Evolutionary conservation across 1,140 invertebrate genomes (phyloP).

Genomic region (Aphidius ervi): DNA sequence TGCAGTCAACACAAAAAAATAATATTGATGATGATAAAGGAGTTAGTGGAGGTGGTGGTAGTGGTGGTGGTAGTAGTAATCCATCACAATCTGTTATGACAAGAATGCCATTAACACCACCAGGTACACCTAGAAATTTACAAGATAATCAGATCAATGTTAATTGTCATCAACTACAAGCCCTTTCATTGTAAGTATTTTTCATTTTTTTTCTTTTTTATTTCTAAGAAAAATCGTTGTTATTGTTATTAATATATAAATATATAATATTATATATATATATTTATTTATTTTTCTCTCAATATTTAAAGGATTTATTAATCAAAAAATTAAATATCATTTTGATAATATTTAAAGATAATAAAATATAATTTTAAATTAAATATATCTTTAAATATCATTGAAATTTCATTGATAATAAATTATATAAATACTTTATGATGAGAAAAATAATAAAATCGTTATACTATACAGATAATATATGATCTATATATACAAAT

Average conservation of each 20-base stretch:
- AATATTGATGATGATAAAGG: slow-evolving; percentile 24
- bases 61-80: slow-evolving; percentile 24
- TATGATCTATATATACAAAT: too few species aligned
- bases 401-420: too few species aligned
- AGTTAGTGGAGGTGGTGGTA: slow-evolving; percentile 30
- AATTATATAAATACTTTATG: too few species aligned
- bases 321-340: too few species aligned
- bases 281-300: slow-evolving; percentile 6
- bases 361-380: too few species aligned
- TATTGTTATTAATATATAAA: slow-evolving; percentile 18
- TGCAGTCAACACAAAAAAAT: slow-evolving; percentile 19
- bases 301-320: too few species aligned
- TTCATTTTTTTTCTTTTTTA: too few species aligned
- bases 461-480: too few species aligned
- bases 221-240: neutral
- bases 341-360: too few species aligned
- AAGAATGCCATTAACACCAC: slow-evolving; percentile 22
- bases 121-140: slow-evolving; percentile 14
- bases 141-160: slow-evolving; percentile 42
- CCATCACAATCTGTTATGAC: slow-evolving; percentile 12
- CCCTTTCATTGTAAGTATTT: slow-evolving; percentile 39
- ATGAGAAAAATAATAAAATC: too few species aligned
- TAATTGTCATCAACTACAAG: slow-evolving; percentile 49
- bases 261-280: slow-evolving; percentile 11
- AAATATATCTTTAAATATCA: too few species aligned